A percentile compares a stretch with the other conserved stretches of the same genome.
Evolutionary conservation across 1,140 invertebrate species (phyloP).

Genomic region (Propsilocerus akamusi): DNA sequence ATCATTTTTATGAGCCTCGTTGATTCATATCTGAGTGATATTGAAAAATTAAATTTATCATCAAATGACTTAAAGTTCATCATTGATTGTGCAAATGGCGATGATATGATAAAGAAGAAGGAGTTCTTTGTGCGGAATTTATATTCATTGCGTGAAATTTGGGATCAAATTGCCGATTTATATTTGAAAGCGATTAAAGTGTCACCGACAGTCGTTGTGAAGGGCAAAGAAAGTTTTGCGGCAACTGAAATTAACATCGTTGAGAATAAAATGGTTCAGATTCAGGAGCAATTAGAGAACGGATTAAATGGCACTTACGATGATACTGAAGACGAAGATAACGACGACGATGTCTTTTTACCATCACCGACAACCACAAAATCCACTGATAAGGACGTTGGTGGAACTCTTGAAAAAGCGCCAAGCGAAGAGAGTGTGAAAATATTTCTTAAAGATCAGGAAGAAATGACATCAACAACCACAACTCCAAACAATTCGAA

Average conservation of each 20-base stretch:
- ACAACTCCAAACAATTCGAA: slow-evolving; percentile 16
- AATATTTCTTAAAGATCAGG: slow-evolving; percentile 9
- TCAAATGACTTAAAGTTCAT: slow-evolving; percentile 44
- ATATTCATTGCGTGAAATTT: slow-evolving; percentile 34
- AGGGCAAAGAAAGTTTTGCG: slow-evolving; percentile 13
- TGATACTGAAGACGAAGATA: slow-evolving; percentile 1
- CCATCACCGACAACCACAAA: not conserved
- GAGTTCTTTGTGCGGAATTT: slow-evolving; percentile 34
- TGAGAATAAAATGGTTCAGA: slow-evolving; percentile 20
- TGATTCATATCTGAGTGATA: slow-evolving; percentile 52
- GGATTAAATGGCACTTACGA: not conserved
- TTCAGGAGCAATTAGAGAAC: slow-evolving; percentile 9
- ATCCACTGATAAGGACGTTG: slow-evolving; percentile 8
- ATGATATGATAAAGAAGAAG: slow-evolving; percentile 30
- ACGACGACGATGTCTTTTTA: not conserved
- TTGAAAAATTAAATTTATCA: slow-evolving; percentile 36
- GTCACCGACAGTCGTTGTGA: slow-evolving; percentile 25
- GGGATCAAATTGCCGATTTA: slow-evolving; percentile 33
- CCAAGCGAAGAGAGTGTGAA: slow-evolving; percentile 8
- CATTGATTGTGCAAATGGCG: slow-evolving; percentile 30
- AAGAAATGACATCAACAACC: slow-evolving; percentile 9
- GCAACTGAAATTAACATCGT: slow-evolving; percentile 16
- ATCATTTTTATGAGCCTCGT: slow-evolving; percentile 75
- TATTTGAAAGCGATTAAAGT: slow-evolving; percentile 28
- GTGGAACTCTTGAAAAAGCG: slow-evolving; percentile 11